Base-by-base conservation (phyloP, 2,113 vertebrate species). In the Lagopus leucura region DNA sequence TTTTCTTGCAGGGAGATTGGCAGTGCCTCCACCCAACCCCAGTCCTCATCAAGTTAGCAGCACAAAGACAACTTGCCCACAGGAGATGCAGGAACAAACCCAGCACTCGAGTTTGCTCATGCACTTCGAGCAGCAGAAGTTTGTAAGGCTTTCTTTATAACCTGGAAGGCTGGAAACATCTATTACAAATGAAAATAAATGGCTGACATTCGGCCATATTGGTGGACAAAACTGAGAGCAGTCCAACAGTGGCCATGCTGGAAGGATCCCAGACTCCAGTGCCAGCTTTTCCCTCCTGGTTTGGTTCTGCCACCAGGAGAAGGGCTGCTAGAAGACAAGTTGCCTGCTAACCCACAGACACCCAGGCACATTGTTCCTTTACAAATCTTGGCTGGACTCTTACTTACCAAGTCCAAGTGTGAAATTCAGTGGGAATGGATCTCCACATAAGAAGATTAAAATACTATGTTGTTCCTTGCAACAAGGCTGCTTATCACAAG, bases 181-280 rank as follows among this genome's bases (percentile, higher is more conserved):
- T 70, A 27, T 48, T 70, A 36, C 45, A 50, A 70, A 50, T 34
- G 45, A 36, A 50, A 36, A 42, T 42, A 65, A 89, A 67, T 65
- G 19, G 22, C 9, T 71, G 24, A 83, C 15, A 25, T 54, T 28
- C 17, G 52, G 17, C 52, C 27, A 42, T 8, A 6, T 15, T 81
- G 16, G 22, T 3, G 6, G 18, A 67, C 2, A 60, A 80, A 83
- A 25, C 2, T 0, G 2, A 80, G 40, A 42, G 36, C 1, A 0
- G 7, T 40, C 4, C 18, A 66, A 43, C 25, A 74, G 4, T 6
- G 67, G 50, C 17, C 21, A 32, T 20, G 14, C 14, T 10, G 22
- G 21, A 48, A 81, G 22, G 27, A 67, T 69, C 22, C 8, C n/a
- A 69, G 40, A 57, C 67, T 78, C 25, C 22, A 52, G 17, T 34